These are phyloP conservation scores for Thamnaconus septentrionalis DNA, from an alignment of 2,113 vertebrate genomes.

Conservation along the genomic window DNA sequence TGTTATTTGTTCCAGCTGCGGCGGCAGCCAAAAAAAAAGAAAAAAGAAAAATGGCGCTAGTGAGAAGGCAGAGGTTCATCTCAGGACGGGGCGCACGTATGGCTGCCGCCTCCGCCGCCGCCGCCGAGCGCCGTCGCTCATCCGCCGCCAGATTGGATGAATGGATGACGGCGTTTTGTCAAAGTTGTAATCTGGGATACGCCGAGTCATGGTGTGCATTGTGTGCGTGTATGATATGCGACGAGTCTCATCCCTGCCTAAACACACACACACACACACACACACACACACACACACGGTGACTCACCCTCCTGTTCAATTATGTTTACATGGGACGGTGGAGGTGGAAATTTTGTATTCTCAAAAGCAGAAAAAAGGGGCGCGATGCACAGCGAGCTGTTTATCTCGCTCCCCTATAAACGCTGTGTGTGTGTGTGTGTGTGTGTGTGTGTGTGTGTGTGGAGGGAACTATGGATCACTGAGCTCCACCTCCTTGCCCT, in stretches of 20 bases:
- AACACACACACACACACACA: background rate
- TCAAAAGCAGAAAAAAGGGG: conserved; percentile 42
- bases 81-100: conserved; percentile 4
- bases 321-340: conserved; percentile 52
- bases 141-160: background rate
- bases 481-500: conserved; percentile 53
- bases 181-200: conserved; percentile 51
- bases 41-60: background rate
- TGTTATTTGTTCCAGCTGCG: background rate
- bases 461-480: conserved; percentile 62
- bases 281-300: conserved; percentile 46
- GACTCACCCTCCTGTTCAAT: conserved; percentile 53
- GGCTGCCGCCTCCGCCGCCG: background rate
- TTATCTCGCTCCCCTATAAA: conserved; percentile 26
- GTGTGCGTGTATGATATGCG: background rate
- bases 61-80: background rate
- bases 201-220: conserved; percentile 14
- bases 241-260: conserved; percentile 34
- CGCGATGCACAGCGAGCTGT: conserved; percentile 40
- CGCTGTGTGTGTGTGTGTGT: background rate
- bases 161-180: conserved; percentile 42
- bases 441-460: background rate
- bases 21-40: background rate
- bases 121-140: too few relatives aligned
- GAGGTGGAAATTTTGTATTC: conserved; percentile 39